A percentile compares a stretch with the other conserved stretches of the same genome.
Evolutionary conservation across 1,140 invertebrate species (phyloP).

Genomic region (Conopomorpha cramerella): DNA sequence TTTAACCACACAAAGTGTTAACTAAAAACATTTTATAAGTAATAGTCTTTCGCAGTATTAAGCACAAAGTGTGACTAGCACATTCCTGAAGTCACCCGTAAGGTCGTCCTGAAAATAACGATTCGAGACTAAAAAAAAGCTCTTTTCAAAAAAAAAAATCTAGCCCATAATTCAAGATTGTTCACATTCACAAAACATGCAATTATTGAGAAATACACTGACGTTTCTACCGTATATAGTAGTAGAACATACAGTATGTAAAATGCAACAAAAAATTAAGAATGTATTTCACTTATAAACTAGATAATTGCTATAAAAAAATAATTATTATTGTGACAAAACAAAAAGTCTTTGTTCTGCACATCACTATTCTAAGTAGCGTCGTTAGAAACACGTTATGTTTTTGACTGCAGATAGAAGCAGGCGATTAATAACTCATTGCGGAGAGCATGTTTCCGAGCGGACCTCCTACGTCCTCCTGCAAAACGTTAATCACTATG

Average conservation of each 20-base stretch:
- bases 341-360: conserved; percentile 11
- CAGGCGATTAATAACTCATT: conserved; percentile 64
- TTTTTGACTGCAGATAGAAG: conserved; percentile 20
- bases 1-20: conserved; percentile 17
- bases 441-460: conserved; percentile 63
- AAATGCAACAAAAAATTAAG: too few relatives aligned
- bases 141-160: conserved; percentile 34
- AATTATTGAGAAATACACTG: too few relatives aligned
- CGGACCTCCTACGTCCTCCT: conserved; percentile 58
- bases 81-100: conserved; percentile 74
- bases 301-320: background rate
- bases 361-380: too few relatives aligned
- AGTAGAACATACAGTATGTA: too few relatives aligned
- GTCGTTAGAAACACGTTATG: conserved; percentile 11
- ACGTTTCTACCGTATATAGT: too few relatives aligned
- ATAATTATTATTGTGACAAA: conserved; percentile 5
- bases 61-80: conserved; percentile 66
- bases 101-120: conserved; percentile 70
- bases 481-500: conserved; percentile 49
- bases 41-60: too few relatives aligned
- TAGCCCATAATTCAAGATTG: conserved; percentile 39
- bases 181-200: conserved; percentile 26
- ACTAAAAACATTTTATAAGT: too few relatives aligned
- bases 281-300: too few relatives aligned
- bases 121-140: conserved; percentile 25